These are phyloP conservation scores for Pristis pectinata DNA, from an alignment of 2,797 vertebrate species.

Conservation along the genomic window DNA sequence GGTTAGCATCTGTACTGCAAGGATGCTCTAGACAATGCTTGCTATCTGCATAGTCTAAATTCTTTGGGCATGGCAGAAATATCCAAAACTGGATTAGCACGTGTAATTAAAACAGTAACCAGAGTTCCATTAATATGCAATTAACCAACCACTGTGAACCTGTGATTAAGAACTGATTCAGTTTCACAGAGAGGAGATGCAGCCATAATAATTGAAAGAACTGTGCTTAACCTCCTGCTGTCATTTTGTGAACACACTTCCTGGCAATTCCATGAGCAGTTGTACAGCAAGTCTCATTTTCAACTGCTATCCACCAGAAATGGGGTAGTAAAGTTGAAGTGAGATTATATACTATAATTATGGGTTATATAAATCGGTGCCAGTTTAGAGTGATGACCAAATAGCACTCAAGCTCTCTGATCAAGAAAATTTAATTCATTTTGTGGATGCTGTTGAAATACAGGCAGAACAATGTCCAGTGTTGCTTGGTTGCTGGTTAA, in stretches of 20 bases:
- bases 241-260: not conserved
- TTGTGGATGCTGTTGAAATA: not conserved
- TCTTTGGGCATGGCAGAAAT: not conserved
- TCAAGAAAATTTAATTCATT: not conserved
- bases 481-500: not conserved
- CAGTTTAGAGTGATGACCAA: no score
- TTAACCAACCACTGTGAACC: not conserved
- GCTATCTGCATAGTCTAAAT: not conserved
- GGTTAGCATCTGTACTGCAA: not conserved
- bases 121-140: not conserved
- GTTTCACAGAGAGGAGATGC: not conserved
- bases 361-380: not conserved
- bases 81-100: not conserved
- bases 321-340: not conserved
- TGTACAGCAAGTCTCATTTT: not conserved
- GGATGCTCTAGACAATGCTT: not conserved
- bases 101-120: constrained; percentile 1
- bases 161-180: not conserved
- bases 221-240: not conserved
- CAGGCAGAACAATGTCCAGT: not conserved
- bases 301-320: not conserved
- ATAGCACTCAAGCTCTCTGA: no score
- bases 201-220: not conserved
- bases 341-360: not conserved
- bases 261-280: not conserved